These are phyloP conservation scores for Eleutherodactylus coqui DNA, from an alignment of 2,797 vertebrate species.

Conservation along the genomic window DNA sequence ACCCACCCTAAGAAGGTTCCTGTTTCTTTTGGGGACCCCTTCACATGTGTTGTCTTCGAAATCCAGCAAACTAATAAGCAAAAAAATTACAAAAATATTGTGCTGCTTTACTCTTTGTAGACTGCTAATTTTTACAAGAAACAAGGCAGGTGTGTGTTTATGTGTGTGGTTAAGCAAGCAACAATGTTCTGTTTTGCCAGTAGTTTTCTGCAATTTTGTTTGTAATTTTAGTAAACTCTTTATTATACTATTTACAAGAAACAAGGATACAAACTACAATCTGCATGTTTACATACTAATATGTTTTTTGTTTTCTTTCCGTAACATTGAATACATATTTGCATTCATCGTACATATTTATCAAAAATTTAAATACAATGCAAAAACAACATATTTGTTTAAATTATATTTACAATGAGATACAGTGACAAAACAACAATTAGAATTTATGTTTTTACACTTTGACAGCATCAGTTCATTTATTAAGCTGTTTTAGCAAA, in stretches of 20 bases:
- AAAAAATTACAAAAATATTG: too few species aligned
- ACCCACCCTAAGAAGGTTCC: too few species aligned
- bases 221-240: background rate
- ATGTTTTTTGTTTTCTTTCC: background rate
- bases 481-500: slow-evolving; percentile 77
- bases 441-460: slow-evolving; percentile 71
- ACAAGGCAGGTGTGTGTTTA: too few species aligned
- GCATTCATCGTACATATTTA: background rate
- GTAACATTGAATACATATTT: background rate
- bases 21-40: too few species aligned
- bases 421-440: slow-evolving; percentile 70
- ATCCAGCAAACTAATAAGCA: too few species aligned
- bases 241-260: background rate
- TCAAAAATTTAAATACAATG: background rate
- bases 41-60: too few species aligned
- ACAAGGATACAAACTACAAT: background rate
- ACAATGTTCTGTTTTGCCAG: too few species aligned
- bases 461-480: slow-evolving; percentile 73
- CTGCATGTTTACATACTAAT: background rate
- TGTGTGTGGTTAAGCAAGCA: background rate
- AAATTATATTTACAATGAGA: slow-evolving; percentile 12
- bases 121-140: too few species aligned
- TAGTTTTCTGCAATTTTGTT: background rate
- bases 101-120: too few species aligned
- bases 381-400: slow-evolving; percentile 34